Evolutionary conservation across 2,113 vertebrate species (phyloP), one percentile per base, ranked within the genome.

Genomic region (Paracanthobrama guichenoti): DNA sequence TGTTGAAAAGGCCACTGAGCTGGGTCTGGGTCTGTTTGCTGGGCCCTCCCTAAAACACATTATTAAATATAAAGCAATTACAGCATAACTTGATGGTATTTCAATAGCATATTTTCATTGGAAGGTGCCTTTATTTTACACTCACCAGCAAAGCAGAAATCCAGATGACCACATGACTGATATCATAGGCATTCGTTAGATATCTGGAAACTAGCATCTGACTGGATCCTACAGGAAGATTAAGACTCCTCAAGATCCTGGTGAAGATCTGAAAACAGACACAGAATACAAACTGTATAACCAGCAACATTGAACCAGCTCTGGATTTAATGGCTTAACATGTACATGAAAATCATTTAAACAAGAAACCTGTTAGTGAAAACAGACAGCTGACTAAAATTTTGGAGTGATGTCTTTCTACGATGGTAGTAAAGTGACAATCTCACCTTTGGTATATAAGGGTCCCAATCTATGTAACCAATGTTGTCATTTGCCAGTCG

Each of bases 401-500:
- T 42, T 46, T 46, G 6, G 4, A 14, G 22, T 2, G 6, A 46
- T 72, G 12, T 1, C 11, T 69, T 9, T 69, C 9, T 42, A 69
- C 1, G 2, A 20, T 69, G 18, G 42, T 16, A 67, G 9, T 0
- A 46, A 16, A 9, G 13, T 60, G 13, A 79, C 16, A 1, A 66
- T 89, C 82, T 90, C 93, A 98, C 98, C 97, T 98, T 98, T 71
- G 97, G 97, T 90, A 99, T 96, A 90, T 97, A 98, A 0, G 97
- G 96, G 93, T 98, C 97, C 98, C 98, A 99, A 75, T 98, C 95
- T 87, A 99, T 96, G 94, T 98, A 99, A 86, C 98, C 98, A 16
- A 99, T 99, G 93, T 97, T 99, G 92, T 99, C 97, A 82, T 95
- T 96, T 79, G 97, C 96, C 93, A 99, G 91, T 69, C 97, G 96